These are phyloP conservation scores for Lucinisca nassula DNA, from an alignment of 2,888 invertebrate genomes.

Conservation along the genomic window DNA sequence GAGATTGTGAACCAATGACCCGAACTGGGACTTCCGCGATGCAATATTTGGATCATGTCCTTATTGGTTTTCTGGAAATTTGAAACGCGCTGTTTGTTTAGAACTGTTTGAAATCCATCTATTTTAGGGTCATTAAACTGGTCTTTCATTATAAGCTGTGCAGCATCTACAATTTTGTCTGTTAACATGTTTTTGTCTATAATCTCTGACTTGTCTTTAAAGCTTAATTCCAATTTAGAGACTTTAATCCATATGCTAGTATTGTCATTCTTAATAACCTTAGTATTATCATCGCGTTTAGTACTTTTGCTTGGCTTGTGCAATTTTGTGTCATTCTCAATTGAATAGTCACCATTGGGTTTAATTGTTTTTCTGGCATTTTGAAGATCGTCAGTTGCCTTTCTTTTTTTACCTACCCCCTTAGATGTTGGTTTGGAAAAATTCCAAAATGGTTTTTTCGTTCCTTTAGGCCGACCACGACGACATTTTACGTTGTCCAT, in stretches of 20 bases:
- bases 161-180: neutral
- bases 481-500: neutral
- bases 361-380: neutral
- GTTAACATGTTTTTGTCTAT: neutral
- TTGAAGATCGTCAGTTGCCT: neutral
- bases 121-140: neutral
- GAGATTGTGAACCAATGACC: conserved; percentile 21
- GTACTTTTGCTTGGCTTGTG: neutral
- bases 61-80: neutral
- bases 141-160: neutral
- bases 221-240: neutral
- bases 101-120: neutral
- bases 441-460: conserved; percentile 17
- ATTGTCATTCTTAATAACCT: neutral
- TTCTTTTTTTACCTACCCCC: neutral
- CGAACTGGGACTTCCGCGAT: neutral
- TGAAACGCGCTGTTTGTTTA: neutral
- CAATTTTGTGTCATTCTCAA: no score
- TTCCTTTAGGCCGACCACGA: neutral
- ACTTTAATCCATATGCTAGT: neutral
- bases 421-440: neutral
- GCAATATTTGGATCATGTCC: conserved; percentile 3
- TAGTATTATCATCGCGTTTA: neutral
- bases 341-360: no score
- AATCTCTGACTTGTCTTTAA: neutral